These are phyloP conservation scores for Hemichromis elongatus DNA, from an alignment of 2,113 vertebrate species.

Conservation along the genomic window DNA sequence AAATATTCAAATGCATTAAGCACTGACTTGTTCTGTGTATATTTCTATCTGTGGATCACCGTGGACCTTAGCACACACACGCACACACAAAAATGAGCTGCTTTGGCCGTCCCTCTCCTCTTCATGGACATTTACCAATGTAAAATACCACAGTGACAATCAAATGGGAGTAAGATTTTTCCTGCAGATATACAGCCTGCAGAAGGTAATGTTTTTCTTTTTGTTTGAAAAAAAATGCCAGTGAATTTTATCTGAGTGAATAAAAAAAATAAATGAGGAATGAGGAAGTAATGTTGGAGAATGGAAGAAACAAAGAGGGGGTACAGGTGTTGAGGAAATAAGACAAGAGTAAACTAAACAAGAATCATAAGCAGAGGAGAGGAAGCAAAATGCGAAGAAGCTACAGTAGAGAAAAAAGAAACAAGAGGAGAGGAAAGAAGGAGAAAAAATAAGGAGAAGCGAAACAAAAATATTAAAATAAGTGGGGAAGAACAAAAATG, in stretches of 20 bases:
- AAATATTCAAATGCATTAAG: constrained; percentile 34
- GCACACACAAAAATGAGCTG: not conserved
- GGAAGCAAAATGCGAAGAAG: not conserved
- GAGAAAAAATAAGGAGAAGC: not conserved
- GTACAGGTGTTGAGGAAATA: not conserved
- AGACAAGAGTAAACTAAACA: not conserved
- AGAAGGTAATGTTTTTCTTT: not conserved
- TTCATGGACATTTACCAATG: not conserved
- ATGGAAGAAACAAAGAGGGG: not conserved
- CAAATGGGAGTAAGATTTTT: not conserved
- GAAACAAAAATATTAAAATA: not conserved
- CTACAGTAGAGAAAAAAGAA: not conserved
- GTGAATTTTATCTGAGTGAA: not conserved
- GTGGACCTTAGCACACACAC: not conserved
- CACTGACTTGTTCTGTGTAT: not conserved
- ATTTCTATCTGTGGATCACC: not conserved
- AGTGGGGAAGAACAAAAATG: not conserved
- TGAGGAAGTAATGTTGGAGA: not conserved
- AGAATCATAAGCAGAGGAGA: not conserved
- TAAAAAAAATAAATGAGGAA: not conserved
- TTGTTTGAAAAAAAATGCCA: not conserved
- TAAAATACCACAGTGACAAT: not conserved
- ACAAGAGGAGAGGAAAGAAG: not conserved
- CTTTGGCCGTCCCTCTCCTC: not conserved
- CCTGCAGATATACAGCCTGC: not conserved